Evolutionary conservation across 2,888 invertebrate genomes (phyloP).

Genomic region (Malthinus seriepunctatus): DNA sequence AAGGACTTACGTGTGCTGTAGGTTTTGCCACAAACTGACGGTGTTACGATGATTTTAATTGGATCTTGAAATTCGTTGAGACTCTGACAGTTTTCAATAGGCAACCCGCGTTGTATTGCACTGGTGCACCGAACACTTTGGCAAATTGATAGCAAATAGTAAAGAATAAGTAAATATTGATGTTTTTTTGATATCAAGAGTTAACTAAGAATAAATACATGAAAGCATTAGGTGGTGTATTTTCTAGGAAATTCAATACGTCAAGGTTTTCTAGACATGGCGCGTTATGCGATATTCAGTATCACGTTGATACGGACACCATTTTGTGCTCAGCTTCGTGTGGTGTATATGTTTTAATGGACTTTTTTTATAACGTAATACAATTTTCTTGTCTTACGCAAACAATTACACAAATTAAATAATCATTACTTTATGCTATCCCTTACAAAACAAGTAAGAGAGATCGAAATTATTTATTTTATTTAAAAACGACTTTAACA

Average conservation of each 20-base stretch:
- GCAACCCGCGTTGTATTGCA: no score
- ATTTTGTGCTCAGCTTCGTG: conserved; percentile 35
- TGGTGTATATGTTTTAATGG: conserved; percentile 25
- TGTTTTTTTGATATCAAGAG: conserved; percentile 6
- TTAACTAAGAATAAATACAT: no score
- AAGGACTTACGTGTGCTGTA: no score
- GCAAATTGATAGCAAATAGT: background rate
- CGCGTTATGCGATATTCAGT: conserved; percentile 21
- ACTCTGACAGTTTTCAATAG: no score
- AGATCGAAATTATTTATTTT: no score
- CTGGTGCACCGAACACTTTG: no score
- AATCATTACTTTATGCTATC: background rate
- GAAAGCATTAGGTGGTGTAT: conserved; percentile 8
- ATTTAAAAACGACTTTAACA: background rate
- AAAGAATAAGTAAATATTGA: conserved; percentile 1
- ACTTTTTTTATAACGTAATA: background rate
- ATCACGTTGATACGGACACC: conserved; percentile 34
- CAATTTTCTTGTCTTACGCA: background rate
- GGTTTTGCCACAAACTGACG: no score
- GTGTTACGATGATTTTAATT: no score
- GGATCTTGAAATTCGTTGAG: no score
- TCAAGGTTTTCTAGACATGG: conserved; percentile 12
- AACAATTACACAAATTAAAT: background rate
- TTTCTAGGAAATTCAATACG: conserved; percentile 16
- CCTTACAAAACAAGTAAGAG: background rate